Evolutionary conservation across 2,888 invertebrate genomes (phyloP), one percentile per base, ranked within the genome.

Genomic region (Perizoma flavofasciatum): DNA sequence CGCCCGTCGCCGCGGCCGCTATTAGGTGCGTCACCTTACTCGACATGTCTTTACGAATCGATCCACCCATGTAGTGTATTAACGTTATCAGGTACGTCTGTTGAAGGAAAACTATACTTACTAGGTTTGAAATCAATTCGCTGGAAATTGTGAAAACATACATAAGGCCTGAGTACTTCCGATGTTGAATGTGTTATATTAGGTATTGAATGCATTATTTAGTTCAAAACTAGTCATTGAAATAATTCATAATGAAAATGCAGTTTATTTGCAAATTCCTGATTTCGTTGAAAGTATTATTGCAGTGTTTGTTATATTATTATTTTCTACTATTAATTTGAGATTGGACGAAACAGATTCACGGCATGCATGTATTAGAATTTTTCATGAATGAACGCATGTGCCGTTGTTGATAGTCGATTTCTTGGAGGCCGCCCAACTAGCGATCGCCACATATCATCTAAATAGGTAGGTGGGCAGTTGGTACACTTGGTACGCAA

Each of bases 1-100:
- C 97, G 63, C 98, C 98, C 49, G 96, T 96, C 75, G 96, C 96
- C 74, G 95, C 94, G 77, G 96, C 97, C 67, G 98, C 97, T 72
- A 99, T 97, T 71, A 99, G 93, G 93, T 99, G 98, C 55, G 98
- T 99, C 71, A 98, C 96, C 82, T 96, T 96, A 59, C 95, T 94
- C 65, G 95, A 95, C 94, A 97, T 96, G 81, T 98, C 98, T 89
- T 96, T 97, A 68, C 98, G 94, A 78, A 98, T 97, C 75, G 97
- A 97, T 50, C 98, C 99, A 73, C 98, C 98, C 98, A 99, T 98
- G 84, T 96, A 96, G 93, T 98, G 98, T 74, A 98, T 96, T 84
- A 98, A 93, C 73, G 96, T 96, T 74, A 98, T 96, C 84, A 98
- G 93, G 85, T 95, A 95, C 76, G 95, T 96, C 98, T 98, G 89